Base-by-base conservation (phyloP, 2,888 invertebrate genomes). In the Xestia c-nigrum region DNA sequence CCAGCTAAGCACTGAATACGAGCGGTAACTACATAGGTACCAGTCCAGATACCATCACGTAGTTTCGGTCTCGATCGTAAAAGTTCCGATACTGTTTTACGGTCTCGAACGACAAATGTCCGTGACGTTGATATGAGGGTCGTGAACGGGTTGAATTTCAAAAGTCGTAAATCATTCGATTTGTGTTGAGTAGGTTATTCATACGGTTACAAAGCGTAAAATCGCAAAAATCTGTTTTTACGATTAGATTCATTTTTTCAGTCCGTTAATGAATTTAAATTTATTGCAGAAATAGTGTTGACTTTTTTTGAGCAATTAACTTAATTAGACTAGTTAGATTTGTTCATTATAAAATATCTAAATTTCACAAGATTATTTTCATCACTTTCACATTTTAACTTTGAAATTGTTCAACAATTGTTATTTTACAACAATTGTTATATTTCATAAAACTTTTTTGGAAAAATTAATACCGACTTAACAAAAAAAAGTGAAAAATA, bases 91-190 rank as follows among this genome's bases (percentile, higher is more conserved):
- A 55, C 68, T 16, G 12, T 71, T 63, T 76, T 80, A 71, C n/a
- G 55, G 14, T 52, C 77, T 61, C 43, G 52, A 57, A 12, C 50
- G 80, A 73, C 61, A 84, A 70, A 79, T 84, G 84, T 31, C 6
- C 38, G 61, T 73, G 84, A 72, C 43, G 38, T 78, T 47, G 57
- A 43, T 50, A 78, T 40, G 52, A 19, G 47, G n/a, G n/a, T 57
- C 40, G 57, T 31, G 61, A 72, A 69, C 50, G 38, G 24, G 24
- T 78, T 21, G 52, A 72, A 84, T 73, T 79, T 73, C 46, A 38
- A 55, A 59, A n/a, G 16, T 59, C 38, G 31, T 84, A 66, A 79
- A 72, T 83, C 40, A 72, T 55, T 59, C 1, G 24, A 12, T 46
- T n/a, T 19, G 12, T 64, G 16, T 55, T 24, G 61, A 4, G n/a